Evolutionary conservation across 2,888 invertebrate species (phyloP).

Genomic region (Junonia oenone): DNA sequence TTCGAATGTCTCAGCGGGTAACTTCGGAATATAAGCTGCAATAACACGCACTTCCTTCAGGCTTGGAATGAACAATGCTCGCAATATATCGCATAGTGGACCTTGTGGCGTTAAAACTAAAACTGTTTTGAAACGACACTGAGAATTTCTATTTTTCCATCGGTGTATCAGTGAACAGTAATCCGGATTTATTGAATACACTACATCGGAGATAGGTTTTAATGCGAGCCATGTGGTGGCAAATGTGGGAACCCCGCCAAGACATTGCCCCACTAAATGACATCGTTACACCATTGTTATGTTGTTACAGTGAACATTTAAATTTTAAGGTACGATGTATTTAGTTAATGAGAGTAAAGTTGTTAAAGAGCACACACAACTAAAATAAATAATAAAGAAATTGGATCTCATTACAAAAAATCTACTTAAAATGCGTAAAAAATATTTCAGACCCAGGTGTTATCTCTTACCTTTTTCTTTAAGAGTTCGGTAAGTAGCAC

Average conservation of each 20-base stretch:
- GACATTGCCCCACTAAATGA: constrained; percentile 70
- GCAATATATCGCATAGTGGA: constrained; percentile 42
- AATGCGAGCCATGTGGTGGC: constrained; percentile 71
- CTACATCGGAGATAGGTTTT: constrained; percentile 56
- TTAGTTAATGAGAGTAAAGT: too few relatives aligned
- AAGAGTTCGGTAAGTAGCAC: constrained; percentile 5
- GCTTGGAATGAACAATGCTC: constrained; percentile 49
- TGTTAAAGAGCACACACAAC: too few relatives aligned
- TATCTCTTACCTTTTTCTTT: constrained; percentile 3
- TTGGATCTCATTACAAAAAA: too few relatives aligned
- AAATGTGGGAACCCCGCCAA: constrained; percentile 78
- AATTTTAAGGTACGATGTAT: too few relatives aligned
- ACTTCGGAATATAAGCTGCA: constrained; percentile 74
- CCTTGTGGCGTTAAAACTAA: constrained; percentile 42
- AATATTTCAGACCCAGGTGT: constrained; percentile 18
- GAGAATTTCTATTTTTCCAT: constrained; percentile 41
- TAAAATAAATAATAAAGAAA: too few relatives aligned
- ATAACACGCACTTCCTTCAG: constrained; percentile 75
- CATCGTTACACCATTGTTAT: constrained; percentile 70
- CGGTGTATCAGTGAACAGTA: constrained; percentile 57
- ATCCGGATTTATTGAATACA: constrained; percentile 75
- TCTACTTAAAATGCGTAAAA: background rate
- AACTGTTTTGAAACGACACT: constrained; percentile 40
- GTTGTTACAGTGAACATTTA: constrained; percentile 41
- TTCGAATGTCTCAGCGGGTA: constrained; percentile 76